These are phyloP conservation scores for Lepidurus apus DNA, from an alignment of 1,140 invertebrate species.

Conservation along the genomic window DNA sequence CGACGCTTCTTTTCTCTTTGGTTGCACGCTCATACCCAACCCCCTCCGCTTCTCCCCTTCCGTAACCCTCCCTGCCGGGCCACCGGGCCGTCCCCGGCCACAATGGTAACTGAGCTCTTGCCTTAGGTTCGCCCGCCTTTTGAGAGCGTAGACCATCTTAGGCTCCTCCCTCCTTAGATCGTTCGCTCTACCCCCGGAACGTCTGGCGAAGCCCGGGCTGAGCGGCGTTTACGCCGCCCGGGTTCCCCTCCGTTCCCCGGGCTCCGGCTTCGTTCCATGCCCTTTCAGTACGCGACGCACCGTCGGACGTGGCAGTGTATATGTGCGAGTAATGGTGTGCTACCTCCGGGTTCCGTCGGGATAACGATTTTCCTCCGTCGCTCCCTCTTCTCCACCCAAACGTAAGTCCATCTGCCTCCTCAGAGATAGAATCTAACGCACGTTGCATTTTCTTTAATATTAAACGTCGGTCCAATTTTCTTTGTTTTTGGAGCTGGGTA, in stretches of 20 bases:
- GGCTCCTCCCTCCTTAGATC: neutral
- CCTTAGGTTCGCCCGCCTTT: neutral
- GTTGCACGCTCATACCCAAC: neutral
- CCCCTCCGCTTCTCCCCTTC: neutral
- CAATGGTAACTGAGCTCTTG: neutral
- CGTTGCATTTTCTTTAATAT: neutral
- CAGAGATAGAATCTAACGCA: neutral
- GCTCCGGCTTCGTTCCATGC: neutral
- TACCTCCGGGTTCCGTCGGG: neutral
- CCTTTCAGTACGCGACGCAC: constrained; percentile 17
- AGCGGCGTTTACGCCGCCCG: neutral
- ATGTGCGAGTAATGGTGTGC: neutral
- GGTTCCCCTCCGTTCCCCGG: neutral
- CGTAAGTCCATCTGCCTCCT: neutral
- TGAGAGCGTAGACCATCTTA: neutral
- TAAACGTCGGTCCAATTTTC: neutral
- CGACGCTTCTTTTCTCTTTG: constrained; percentile 1
- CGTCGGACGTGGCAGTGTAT: neutral
- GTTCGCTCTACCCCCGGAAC: neutral
- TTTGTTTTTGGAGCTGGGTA: neutral
- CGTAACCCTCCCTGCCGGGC: neutral
- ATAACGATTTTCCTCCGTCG: neutral
- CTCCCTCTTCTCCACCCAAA: neutral
- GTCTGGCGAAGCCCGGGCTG: neutral
- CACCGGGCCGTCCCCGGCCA: neutral